A percentile compares a stretch with the other conserved stretches of the same genome.
These are phyloP conservation scores for Coilia nasus DNA, from an alignment of 2,797 vertebrate genomes.

Conservation along the genomic window DNA sequence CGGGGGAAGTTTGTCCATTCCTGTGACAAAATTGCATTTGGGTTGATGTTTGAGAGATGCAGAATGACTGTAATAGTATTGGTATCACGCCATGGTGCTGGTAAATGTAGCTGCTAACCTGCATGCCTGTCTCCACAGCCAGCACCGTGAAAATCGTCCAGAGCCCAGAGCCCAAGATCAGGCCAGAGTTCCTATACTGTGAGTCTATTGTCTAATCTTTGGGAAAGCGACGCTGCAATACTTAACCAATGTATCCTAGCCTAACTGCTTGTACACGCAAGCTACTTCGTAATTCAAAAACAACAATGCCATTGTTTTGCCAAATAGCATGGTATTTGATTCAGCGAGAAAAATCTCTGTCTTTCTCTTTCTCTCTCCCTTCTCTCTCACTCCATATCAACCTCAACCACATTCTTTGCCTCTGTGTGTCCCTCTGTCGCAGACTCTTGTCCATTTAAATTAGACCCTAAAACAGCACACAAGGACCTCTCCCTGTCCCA, in stretches of 20 bases:
- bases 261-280: not conserved
- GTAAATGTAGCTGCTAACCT: not conserved
- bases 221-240: not conserved
- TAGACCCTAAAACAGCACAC: constrained; percentile 43
- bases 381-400: no score
- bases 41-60: not conserved
- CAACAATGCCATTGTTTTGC: not conserved
- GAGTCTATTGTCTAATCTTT: constrained; percentile 16
- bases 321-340: not conserved
- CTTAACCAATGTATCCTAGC: not conserved
- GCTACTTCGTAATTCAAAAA: not conserved
- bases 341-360: not conserved
- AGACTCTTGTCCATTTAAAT: constrained; percentile 43
- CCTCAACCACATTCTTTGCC: not conserved
- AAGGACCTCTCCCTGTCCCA: constrained; percentile 43
- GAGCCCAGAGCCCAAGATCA: constrained; percentile 44
- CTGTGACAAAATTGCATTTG: not conserved
- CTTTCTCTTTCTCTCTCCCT: not conserved
- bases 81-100: not conserved
- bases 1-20: not conserved
- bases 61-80: not conserved
- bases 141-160: constrained; percentile 50
- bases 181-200: constrained; percentile 49
- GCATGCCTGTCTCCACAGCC: constrained; percentile 39
- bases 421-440: not conserved